Percentiles rank a stretch among this genome's conserved stretches.
Evolutionary conservation across 1,140 invertebrate genomes (phyloP).

Genomic region (Drosophila melanica): DNA sequence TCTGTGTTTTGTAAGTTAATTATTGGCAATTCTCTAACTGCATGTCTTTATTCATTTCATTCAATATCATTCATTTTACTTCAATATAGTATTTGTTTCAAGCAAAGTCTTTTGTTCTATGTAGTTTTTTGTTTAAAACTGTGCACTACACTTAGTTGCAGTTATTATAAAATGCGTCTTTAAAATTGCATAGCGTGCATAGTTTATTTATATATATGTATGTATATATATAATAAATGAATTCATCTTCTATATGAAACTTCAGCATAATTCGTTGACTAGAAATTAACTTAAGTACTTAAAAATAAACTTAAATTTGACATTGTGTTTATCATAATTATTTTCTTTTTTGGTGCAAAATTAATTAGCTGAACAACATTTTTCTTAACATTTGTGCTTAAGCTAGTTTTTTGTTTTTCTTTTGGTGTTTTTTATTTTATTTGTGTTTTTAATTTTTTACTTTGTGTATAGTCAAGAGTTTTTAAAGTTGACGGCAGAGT

Average conservation of each 20-base stretch:
- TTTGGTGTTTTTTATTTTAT: constrained; percentile 35
- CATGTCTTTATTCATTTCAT: constrained; percentile 55
- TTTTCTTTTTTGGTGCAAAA: constrained; percentile 55
- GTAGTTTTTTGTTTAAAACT: constrained; percentile 62
- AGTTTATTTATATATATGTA: constrained; percentile 35
- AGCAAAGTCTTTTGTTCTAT: constrained; percentile 81
- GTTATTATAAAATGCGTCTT: constrained; percentile 63
- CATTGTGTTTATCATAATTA: not conserved
- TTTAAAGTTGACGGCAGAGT: constrained; percentile 40
- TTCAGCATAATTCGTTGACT: constrained; percentile 81
- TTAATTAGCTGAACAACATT: constrained; percentile 53
- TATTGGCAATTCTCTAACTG: constrained; percentile 82
- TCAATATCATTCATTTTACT: constrained; percentile 36
- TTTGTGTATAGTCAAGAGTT: constrained; percentile 34
- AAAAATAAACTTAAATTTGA: constrained; percentile 45
- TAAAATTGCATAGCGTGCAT: constrained; percentile 70
- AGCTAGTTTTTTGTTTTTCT: constrained; percentile 33
- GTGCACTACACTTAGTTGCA: constrained; percentile 68
- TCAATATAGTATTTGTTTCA: constrained; percentile 51
- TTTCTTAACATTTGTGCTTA: constrained; percentile 54
- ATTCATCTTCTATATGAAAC: constrained; percentile 50
- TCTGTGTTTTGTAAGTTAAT: constrained; percentile 47
- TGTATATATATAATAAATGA: constrained; percentile 28
- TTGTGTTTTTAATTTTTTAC: constrained; percentile 30
- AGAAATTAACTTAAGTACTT: constrained; percentile 81